Base-by-base conservation (phyloP, 2,888 invertebrate genomes). In the Sphaeridia pumilis region DNA sequence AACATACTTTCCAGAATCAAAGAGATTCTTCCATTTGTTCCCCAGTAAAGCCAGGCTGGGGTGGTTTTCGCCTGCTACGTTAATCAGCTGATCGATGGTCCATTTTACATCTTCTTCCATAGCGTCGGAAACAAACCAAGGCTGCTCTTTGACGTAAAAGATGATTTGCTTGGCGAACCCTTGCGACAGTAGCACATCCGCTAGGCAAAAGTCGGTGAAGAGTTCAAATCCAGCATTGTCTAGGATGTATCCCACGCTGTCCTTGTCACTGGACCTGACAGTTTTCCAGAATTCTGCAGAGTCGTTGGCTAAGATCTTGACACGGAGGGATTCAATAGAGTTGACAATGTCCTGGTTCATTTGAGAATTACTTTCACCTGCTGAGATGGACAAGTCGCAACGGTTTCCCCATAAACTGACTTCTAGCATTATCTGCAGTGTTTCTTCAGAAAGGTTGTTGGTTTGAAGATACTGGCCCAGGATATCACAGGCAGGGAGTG, bases 101-200 rank as follows among this genome's bases (percentile, higher is more conserved):
- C 83, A 84, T 66, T 76, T 64, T 53, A 93, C 83, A 73, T 98
- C 97, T 2, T 69, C 65, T 1, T 67, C 67, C 20, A 82, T 87
- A 0, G 83, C 86, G 69, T 98, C 97, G 0, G 94, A 95, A 7
- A 98, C 81, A 70, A 86, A 98, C 97, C 97, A 98, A 0, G 95
- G 94, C 58, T 88, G 82, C 2, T 77, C 74, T 74, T 97, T 95
- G 0, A 84, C 82, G 70, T 92, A 83, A 64, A 95, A 83, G 58
- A 83, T 75, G 25, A 95, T 74, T 72, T 78, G 75, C n/a, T 72
- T 69, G n/a, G 78, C 80, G 22, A 75, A 73, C 60, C 70, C 75
- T 60, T 74, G 74, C 60, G 69, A 70, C 53, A 86, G 70, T 1
- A 97, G 69, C 68, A 83, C 88, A 62, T 87, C 84, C 2, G 87